Percentiles rank a stretch among this genome's conserved stretches.
phyloP scores from a whole-genome alignment of 2,888 invertebrate genomes.

The Hoplodrina blanda region DNA sequence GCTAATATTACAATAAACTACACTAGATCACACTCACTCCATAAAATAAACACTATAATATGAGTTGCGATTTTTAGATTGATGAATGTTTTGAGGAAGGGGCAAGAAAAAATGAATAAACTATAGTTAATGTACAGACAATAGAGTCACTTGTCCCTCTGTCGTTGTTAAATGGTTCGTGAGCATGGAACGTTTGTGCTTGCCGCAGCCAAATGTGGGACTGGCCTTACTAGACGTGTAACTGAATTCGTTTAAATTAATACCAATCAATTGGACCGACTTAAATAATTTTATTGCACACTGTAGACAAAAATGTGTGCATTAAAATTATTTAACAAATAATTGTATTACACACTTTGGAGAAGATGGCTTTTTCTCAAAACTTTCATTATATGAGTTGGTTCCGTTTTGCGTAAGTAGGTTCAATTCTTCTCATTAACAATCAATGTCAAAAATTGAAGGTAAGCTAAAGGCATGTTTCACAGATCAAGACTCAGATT shows the following conservation, averaged over 20 bases:
- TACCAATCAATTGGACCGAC: too few species aligned
- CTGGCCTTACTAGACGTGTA: slow-evolving; percentile 6
- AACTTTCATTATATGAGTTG: too few species aligned
- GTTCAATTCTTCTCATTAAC: too few species aligned
- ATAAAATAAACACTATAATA: slow-evolving; percentile 77
- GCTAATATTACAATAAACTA: slow-evolving; percentile 43
- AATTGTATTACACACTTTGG: too few species aligned
- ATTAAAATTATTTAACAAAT: too few species aligned
- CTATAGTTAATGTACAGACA: slow-evolving; percentile 79
- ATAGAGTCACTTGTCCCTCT: slow-evolving; percentile 82
- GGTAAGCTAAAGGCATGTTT: too few species aligned
- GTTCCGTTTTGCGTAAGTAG: too few species aligned
- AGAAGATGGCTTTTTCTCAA: too few species aligned
- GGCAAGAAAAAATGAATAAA: slow-evolving; percentile 71
- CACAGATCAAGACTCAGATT: too few species aligned
- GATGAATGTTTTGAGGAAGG: slow-evolving; percentile 76
- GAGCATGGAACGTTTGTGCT: slow-evolving; percentile 71
- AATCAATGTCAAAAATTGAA: too few species aligned
- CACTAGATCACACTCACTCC: slow-evolving; percentile 51
- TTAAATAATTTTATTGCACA: too few species aligned
- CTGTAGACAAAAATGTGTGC: too few species aligned
- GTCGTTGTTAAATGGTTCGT: slow-evolving; percentile 82
- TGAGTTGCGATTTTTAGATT: slow-evolving; percentile 78
- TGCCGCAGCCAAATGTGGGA: slow-evolving; percentile 70
- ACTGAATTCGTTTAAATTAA: slow-evolving; percentile 4